These are phyloP conservation scores for Actinemys pallida DNA, from an alignment of 2,113 vertebrate species.

Conservation along the genomic window DNA sequence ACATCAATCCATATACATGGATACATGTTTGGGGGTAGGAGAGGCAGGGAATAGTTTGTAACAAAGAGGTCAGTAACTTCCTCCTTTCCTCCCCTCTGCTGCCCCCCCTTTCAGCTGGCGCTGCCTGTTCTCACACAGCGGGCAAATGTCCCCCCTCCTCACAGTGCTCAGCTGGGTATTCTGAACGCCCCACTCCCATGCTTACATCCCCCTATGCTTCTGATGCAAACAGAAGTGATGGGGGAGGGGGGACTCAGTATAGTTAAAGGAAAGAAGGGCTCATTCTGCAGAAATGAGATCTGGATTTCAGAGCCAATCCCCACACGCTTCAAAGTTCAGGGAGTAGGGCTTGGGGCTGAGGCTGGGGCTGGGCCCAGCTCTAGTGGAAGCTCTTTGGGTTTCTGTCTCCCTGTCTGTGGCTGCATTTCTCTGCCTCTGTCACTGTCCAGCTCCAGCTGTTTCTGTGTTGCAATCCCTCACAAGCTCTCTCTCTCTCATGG, in stretches of 20 bases:
- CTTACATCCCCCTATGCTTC: rapidly evolving
- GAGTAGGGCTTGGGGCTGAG: not conserved
- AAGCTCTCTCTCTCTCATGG: not conserved
- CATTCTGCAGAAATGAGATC: not conserved
- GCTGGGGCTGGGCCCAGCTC: not conserved
- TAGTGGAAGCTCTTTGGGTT: not conserved
- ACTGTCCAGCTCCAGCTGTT: not conserved
- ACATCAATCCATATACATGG: conserved; percentile 9
- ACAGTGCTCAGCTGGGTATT: rapidly evolving
- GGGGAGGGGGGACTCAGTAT: rapidly evolving
- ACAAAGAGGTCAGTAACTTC: not conserved
- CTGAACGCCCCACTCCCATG: not conserved
- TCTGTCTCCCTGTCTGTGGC: not conserved
- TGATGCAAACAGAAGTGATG: rapidly evolving
- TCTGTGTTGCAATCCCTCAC: not conserved
- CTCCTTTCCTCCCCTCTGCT: not conserved
- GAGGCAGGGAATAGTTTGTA: not conserved
- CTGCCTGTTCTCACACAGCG: not conserved
- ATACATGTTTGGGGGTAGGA: not conserved
- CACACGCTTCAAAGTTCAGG: not conserved
- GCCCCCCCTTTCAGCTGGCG: rapidly evolving
- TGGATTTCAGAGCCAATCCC: not conserved
- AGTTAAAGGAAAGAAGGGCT: rapidly evolving
- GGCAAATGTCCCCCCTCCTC: rapidly evolving
- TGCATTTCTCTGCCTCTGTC: not conserved